Base-by-base conservation (phyloP, 2,888 invertebrate genomes). In the Flexamia atlantica region DNA sequence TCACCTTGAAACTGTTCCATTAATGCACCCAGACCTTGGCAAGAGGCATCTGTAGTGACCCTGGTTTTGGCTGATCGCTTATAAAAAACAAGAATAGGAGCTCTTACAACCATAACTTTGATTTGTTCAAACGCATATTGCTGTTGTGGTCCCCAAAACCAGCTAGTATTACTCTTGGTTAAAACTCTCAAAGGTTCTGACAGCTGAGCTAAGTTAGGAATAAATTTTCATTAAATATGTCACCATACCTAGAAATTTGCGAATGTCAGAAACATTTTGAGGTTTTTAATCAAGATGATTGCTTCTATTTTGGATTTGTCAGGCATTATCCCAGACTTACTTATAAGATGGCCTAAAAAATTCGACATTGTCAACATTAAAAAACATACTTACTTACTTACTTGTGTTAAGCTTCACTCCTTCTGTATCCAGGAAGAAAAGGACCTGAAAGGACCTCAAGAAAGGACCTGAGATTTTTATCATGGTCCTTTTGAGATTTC, bases 11-110 rank as follows among this genome's bases (percentile, higher is more conserved):
- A 87, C 84, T 89, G 88, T 30, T 88, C 30, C 17, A 89, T 72
- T 7, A 88, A 88, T 14, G 87, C 88, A 70, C 88, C 88, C 68
- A 89, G 32, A 0, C 82, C 84, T 30, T 40, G 79, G 5, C 53
- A 74, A 17, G 84, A 89, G 5, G 88, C 87, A 82, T 89, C 88
- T 12, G 88, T 87, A 36, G 88, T 84, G 10, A 88, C 57, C 84
- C 85, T 80, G 17, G 87, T 87, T 64, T 14, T 30, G 4, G 68
- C 68, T n/a, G 30, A 32, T 3, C 30, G 30, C n/a, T 68, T 68
- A 32, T 32, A 68, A 32, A 32, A 32, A 1, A 32, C 32, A 30
- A 68, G 32, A 14, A 68, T 32, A 68, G 68, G 87, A 46, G 32
- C 64, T 25, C n/a, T 86, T 79, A 30, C 85, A 30, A 28, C 5